Conservation (phyloP, 2,888 invertebrate species). For the Ischnus inquisitorius region DNA sequence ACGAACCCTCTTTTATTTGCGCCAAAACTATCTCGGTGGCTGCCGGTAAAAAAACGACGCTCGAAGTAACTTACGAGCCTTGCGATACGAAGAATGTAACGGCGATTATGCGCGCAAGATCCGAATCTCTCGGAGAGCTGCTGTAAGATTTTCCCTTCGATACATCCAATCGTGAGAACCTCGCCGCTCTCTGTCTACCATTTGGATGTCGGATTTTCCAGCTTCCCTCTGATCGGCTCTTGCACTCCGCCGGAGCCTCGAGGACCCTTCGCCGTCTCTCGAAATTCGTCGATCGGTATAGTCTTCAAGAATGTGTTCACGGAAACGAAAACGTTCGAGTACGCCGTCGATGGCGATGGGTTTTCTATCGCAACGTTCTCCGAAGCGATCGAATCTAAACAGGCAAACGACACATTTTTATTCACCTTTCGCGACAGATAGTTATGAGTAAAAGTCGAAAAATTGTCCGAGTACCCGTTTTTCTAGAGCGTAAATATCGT, state of each 20-base stretch:
- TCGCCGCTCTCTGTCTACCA: background rate
- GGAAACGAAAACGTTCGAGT: constrained; percentile 72
- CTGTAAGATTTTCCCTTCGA: constrained; percentile 67
- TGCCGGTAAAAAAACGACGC: constrained; percentile 43
- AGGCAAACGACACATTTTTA: constrained; percentile 73
- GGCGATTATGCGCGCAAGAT: constrained; percentile 72
- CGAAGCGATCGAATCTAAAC: constrained; percentile 70
- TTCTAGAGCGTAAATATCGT: constrained; percentile 67
- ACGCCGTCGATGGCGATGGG: constrained; percentile 68
- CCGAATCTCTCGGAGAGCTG: constrained; percentile 75
- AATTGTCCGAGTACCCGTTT: no score
- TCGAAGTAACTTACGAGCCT: constrained; percentile 78
- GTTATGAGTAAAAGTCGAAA: background rate
- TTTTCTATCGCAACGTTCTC: constrained; percentile 67
- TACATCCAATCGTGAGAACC: background rate
- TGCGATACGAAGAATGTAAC: constrained; percentile 69
- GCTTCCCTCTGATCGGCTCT: constrained; percentile 77
- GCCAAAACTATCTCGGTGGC: constrained; percentile 65
- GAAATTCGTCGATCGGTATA: constrained; percentile 65
- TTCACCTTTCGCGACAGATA: no score
- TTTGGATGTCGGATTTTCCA: constrained; percentile 46
- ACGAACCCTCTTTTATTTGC: constrained; percentile 73
- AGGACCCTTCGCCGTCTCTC: constrained; percentile 75
- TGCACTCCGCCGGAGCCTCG: constrained; percentile 75
- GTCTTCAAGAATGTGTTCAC: constrained; percentile 77